Evolutionary conservation across 1,140 invertebrate species (phyloP).

Genomic region (Acyrthosiphon pisum): DNA sequence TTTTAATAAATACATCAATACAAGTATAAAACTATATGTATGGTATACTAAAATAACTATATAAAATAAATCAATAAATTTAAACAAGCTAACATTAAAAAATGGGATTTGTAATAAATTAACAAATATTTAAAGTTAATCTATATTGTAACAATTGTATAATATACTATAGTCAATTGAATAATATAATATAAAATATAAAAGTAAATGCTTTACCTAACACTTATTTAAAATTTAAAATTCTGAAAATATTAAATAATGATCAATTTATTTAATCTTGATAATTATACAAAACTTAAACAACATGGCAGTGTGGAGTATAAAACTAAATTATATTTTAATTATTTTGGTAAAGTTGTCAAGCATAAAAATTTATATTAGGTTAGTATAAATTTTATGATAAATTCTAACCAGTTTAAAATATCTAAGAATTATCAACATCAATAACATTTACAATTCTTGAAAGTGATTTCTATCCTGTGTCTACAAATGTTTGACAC

Average conservation of each 20-base stretch:
- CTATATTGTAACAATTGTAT: neutral
- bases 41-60: neutral
- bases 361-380: neutral
- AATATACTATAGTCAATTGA: neutral
- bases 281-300: neutral
- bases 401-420: no score
- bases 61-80: neutral
- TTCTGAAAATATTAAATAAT: neutral
- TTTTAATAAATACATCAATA: neutral
- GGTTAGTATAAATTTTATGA: neutral
- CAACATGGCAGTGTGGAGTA: neutral
- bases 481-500: slow-evolving; percentile 60
- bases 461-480: slow-evolving; percentile 17
- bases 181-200: no score
- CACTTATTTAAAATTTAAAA: neutral
- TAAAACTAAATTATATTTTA: neutral
- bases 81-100: neutral
- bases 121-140: neutral
- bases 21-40: neutral
- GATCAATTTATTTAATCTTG: neutral
- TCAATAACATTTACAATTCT: slow-evolving; percentile 5
- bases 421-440: neutral
- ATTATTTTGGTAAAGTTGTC: neutral
- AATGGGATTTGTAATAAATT: neutral
- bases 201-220: neutral